A percentile compares a stretch with the other conserved stretches of the same genome.
phyloP scores from a whole-genome alignment of 2,113 vertebrate genomes.

The Pollachius pollachius region DNA sequence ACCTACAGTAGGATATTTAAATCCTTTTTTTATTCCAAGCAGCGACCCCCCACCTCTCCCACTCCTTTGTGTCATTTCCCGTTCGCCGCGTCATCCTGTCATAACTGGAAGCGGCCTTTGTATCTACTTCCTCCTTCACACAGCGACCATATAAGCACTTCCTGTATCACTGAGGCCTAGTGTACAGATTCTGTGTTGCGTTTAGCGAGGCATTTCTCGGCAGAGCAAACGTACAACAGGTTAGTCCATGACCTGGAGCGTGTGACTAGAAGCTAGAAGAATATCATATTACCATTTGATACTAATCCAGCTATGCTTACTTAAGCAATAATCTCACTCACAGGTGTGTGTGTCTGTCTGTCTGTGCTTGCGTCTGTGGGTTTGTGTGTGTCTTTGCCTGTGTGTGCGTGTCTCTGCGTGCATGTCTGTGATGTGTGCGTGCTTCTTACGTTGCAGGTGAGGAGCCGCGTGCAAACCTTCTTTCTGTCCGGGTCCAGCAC shows the following conservation, averaged over 20 bases:
- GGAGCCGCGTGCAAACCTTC: conserved; percentile 90
- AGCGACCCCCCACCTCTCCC: neutral
- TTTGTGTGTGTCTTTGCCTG: neutral
- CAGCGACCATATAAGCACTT: conserved; percentile 31
- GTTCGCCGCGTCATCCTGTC: conserved; percentile 51
- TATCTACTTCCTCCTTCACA: conserved; percentile 37
- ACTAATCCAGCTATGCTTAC: no score
- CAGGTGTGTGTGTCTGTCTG: neutral
- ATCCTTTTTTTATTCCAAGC: neutral
- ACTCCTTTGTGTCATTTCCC: conserved; percentile 42
- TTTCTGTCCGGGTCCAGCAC: conserved; percentile 90
- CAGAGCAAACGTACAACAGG: no score
- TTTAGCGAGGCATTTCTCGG: conserved; percentile 2
- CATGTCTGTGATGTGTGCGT: neutral
- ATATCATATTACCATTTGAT: no score
- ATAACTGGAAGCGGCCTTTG: conserved; percentile 27
- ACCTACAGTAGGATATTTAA: no score
- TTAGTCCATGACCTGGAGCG: no score
- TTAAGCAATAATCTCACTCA: no score
- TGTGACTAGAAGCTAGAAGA: no score
- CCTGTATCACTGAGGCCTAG: conserved; percentile 14
- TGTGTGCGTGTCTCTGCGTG: neutral
- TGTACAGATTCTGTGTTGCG: conserved; percentile 9
- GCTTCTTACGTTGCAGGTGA: conserved; percentile 90
- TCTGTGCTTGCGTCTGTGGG: neutral